Conservation (phyloP, 2,113 vertebrate genomes). For the Mobula birostris region DNA sequence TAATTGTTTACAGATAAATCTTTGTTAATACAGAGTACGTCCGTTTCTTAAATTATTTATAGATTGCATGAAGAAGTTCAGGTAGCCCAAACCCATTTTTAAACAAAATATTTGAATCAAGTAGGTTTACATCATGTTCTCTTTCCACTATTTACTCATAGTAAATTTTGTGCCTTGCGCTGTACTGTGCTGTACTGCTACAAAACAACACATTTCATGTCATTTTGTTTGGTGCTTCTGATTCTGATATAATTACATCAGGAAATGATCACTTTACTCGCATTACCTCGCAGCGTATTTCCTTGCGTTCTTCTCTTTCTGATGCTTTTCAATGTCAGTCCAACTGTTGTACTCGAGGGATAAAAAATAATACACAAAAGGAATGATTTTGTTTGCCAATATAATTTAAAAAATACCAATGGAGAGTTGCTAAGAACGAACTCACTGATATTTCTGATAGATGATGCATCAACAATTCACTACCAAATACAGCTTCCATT, state of each 20-base stretch:
- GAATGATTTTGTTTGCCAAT: neutral
- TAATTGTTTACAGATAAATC: neutral
- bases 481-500: neutral
- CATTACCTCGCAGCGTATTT: neutral
- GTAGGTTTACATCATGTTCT: neutral
- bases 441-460: neutral
- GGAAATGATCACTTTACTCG: neutral
- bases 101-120: constrained; percentile 4
- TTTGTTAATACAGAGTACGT: neutral
- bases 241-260: neutral
- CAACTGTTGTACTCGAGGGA: neutral
- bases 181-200: too few relatives aligned
- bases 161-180: too few relatives aligned
- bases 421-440: neutral
- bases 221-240: too few relatives aligned
- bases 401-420: neutral
- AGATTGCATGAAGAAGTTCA: neutral
- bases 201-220: too few relatives aligned
- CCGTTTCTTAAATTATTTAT: neutral
- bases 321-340: neutral
- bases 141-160: neutral
- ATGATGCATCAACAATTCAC: neutral
- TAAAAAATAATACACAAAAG: neutral
- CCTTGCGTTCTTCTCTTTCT: neutral
- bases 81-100: neutral